These are phyloP conservation scores for Allobates femoralis DNA, from an alignment of 2,797 vertebrate species.

Conservation along the genomic window DNA sequence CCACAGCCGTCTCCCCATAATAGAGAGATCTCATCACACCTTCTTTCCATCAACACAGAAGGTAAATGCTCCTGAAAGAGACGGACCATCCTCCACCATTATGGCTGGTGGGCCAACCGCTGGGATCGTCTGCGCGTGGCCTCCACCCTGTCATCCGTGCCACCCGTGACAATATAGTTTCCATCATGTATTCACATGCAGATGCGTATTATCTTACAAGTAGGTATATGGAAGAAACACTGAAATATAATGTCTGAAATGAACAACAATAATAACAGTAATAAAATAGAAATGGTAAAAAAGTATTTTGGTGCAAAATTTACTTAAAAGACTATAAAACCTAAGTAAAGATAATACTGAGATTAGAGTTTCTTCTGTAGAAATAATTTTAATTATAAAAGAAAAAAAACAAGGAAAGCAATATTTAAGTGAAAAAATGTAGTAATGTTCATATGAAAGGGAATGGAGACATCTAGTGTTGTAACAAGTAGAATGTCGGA, in stretches of 20 bases:
- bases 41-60: no score
- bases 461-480: slow-evolving; percentile 72
- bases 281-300: not conserved
- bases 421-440: not conserved
- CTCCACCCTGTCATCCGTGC: no score
- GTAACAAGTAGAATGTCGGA: not conserved
- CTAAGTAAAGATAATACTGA: not conserved
- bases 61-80: no score
- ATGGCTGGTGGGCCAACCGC: no score
- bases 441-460: slow-evolving; percentile 53
- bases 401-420: not conserved
- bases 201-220: not conserved
- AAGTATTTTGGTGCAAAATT: not conserved
- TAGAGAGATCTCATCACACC: no score
- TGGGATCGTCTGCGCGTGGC: no score
- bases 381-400: slow-evolving; percentile 25
- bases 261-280: not conserved
- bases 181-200: not conserved
- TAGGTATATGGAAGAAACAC: not conserved
- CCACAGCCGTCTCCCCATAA: no score
- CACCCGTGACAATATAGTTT: no score
- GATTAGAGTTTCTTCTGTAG: slow-evolving; percentile 20
- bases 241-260: not conserved
- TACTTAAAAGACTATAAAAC: not conserved
- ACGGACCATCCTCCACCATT: no score